These are phyloP conservation scores for Drosophila dunni DNA, from an alignment of 1,140 invertebrate genomes.

Conservation along the genomic window DNA sequence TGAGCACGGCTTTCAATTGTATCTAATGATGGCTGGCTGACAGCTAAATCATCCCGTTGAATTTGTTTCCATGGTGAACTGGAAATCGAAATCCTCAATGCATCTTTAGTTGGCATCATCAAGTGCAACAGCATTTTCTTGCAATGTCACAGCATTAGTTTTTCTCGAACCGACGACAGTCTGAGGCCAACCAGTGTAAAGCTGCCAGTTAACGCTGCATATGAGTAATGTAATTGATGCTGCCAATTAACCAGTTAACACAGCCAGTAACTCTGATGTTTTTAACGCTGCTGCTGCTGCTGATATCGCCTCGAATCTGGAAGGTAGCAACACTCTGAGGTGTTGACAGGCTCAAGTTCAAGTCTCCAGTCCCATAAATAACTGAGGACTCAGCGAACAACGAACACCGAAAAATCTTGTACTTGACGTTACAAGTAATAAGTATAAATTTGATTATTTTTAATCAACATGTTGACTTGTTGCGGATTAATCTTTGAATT, in stretches of 20 bases:
- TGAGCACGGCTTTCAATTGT: constrained; percentile 36
- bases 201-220: constrained; percentile 48
- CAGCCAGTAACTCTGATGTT: not conserved
- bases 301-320: constrained; percentile 38
- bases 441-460: constrained; percentile 32
- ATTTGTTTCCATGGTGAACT: constrained; percentile 64
- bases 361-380: constrained; percentile 60
- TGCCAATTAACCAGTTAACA: constrained; percentile 53
- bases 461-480: constrained; percentile 57
- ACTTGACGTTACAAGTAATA: constrained; percentile 29
- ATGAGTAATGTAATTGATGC: constrained; percentile 78
- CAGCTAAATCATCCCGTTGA: constrained; percentile 59
- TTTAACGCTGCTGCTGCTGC: constrained; percentile 22
- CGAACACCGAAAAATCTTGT: not conserved
- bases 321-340: constrained; percentile 50
- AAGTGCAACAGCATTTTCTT: constrained; percentile 82
- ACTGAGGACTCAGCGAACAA: constrained; percentile 46
- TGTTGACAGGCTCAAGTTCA: constrained; percentile 77
- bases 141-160: constrained; percentile 74
- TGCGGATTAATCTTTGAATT: constrained; percentile 68
- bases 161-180: constrained; percentile 52
- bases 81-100: constrained; percentile 52
- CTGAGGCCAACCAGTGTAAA: constrained; percentile 57
- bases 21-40: constrained; percentile 33
- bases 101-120: constrained; percentile 78